Percentiles rank a stretch among this genome's conserved stretches.
Conservation (phyloP, 2,797 vertebrate species). For the Poeciliopsis gracilis region DNA sequence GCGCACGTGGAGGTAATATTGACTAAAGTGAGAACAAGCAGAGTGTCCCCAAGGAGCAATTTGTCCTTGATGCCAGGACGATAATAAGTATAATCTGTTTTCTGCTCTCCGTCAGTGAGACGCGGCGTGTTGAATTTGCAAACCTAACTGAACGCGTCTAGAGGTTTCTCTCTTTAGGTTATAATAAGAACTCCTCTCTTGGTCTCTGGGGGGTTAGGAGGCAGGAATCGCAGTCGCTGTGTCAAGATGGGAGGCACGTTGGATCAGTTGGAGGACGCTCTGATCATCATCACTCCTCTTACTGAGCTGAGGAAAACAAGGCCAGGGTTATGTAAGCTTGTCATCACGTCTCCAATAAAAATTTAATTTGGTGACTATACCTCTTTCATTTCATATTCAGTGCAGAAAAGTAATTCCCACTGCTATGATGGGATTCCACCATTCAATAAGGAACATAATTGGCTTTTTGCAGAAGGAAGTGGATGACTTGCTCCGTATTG, state of each 20-base stretch:
- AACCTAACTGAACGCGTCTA: conserved; percentile 38
- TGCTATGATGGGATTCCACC: conserved; percentile 27
- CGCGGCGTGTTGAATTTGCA: conserved; percentile 54
- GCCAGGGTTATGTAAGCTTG: conserved; percentile 74
- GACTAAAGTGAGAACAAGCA: conserved; percentile 75
- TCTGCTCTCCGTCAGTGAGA: conserved; percentile 42
- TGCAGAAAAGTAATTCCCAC: conserved; percentile 37
- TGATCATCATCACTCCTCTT: conserved; percentile 60
- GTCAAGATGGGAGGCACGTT: conserved; percentile 55
- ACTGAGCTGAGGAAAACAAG: conserved; percentile 64
- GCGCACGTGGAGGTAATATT: conserved; percentile 75
- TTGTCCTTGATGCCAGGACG: conserved; percentile 79
- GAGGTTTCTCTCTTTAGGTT: conserved; percentile 40
- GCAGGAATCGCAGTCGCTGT: conserved; percentile 28
- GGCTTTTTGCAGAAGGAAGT: conserved; percentile 16
- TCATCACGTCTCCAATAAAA: conserved; percentile 70
- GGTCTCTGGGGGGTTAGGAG: conserved; percentile 32
- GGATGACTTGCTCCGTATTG: conserved; percentile 7
- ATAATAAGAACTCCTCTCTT: conserved; percentile 32
- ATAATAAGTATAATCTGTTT: conserved; percentile 72
- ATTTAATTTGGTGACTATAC: conserved; percentile 65
- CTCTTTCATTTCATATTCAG: conserved; percentile 59
- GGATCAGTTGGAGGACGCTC: conserved; percentile 62
- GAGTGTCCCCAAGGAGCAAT: conserved; percentile 65
- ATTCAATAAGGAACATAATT: conserved; percentile 26